Evolutionary conservation across 2,113 vertebrate species (phyloP).

Genomic region (Falco punctatus): DNA sequence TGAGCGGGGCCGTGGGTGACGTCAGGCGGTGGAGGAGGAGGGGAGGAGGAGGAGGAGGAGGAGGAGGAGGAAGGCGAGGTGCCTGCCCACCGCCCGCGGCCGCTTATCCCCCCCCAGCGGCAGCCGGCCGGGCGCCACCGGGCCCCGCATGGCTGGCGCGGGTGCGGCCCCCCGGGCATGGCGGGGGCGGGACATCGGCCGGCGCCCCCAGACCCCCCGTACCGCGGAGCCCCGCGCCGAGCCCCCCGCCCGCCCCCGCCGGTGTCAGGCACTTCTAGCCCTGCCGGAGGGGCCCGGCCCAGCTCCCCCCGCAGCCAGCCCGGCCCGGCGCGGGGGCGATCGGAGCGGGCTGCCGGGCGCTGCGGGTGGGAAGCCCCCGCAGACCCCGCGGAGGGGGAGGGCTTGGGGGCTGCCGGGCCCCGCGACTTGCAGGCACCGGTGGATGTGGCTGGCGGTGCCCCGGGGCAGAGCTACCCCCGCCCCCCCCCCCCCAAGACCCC

Average conservation of each 20-base stretch:
- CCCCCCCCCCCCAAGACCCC: not conserved
- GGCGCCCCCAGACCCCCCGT: not conserved
- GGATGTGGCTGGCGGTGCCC: no score
- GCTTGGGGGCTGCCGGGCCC: no score
- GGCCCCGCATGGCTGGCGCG: not conserved
- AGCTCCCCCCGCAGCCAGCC: not conserved
- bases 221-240: no score
- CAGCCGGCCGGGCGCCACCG: not conserved
- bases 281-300: not conserved
- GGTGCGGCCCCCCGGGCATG: not conserved
- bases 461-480: not conserved
- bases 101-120: not conserved
- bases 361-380: not conserved
- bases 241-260: not conserved
- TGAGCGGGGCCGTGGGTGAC: conserved; percentile 27
- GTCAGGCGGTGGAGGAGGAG: conserved; percentile 20
- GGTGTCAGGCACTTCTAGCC: not conserved
- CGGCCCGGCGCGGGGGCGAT: not conserved
- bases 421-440: no score
- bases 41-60: not conserved
- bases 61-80: not conserved
- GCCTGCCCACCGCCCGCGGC: conserved; percentile 12
- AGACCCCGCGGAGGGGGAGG: not conserved
- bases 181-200: no score
- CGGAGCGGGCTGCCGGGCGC: not conserved